Conservation (phyloP, 2,113 vertebrate genomes). For the Lutjanus erythropterus region DNA sequence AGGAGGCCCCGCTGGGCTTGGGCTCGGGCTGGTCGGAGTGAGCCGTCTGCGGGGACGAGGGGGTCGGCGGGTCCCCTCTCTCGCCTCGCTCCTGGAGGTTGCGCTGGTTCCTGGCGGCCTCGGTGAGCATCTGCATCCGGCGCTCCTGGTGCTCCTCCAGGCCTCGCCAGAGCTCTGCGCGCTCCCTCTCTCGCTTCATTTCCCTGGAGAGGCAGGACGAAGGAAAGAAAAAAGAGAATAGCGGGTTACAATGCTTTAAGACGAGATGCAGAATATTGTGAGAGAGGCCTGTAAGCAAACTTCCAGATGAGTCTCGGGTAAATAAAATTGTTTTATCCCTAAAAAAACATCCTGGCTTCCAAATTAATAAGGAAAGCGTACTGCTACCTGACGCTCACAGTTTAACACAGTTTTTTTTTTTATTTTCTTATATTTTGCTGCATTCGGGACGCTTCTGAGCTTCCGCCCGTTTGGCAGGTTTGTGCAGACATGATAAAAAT, state of each 20-base stretch:
- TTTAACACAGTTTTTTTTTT: too few species aligned
- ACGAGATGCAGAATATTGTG: background rate
- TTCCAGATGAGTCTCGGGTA: too few species aligned
- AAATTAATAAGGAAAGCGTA: too few species aligned
- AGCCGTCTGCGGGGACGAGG: slow-evolving; percentile 70
- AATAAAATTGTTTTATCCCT: too few species aligned
- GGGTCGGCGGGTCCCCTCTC: slow-evolving; percentile 72
- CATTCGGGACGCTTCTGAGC: too few species aligned
- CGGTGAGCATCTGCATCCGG: slow-evolving; percentile 88
- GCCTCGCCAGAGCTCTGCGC: slow-evolving; percentile 89
- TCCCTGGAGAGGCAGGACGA: slow-evolving; percentile 81
- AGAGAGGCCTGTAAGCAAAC: background rate
- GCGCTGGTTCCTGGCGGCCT: slow-evolving; percentile 86
- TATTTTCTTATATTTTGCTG: too few species aligned
- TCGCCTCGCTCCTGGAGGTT: slow-evolving; percentile 85
- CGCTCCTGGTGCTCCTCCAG: slow-evolving; percentile 91
- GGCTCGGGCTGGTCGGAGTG: slow-evolving; percentile 76
- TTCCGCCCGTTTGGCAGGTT: too few species aligned
- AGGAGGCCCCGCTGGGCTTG: slow-evolving; percentile 73
- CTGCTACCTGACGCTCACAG: too few species aligned
- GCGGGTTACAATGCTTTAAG: background rate
- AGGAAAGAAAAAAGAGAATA: background rate
- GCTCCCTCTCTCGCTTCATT: slow-evolving; percentile 90
- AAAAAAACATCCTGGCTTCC: too few species aligned
- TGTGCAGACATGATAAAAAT: too few species aligned